A percentile compares a stretch with the other conserved stretches of the same genome.
These are phyloP conservation scores for Mus caroli DNA, from an alignment of 2,797 vertebrate genomes.

Conservation along the genomic window DNA sequence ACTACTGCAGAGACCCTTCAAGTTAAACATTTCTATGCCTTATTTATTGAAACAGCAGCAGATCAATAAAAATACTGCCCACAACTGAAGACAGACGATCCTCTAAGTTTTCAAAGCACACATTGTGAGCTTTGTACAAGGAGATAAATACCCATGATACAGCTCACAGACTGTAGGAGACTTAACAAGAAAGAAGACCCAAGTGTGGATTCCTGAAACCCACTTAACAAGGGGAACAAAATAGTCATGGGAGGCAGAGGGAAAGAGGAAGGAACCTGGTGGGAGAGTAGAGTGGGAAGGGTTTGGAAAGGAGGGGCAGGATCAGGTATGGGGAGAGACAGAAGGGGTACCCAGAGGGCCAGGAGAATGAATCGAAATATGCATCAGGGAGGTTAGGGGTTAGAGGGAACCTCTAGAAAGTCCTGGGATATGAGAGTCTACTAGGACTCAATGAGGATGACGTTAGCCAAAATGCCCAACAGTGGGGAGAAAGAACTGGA, in stretches of 20 bases:
- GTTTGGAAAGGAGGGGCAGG: not conserved
- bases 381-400: too few relatives aligned
- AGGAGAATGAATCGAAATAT: not conserved
- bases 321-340: not conserved
- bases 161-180: not conserved
- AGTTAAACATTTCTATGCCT: not conserved
- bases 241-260: not conserved
- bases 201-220: not conserved
- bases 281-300: not conserved
- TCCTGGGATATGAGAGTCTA: not conserved
- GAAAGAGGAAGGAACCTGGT: not conserved
- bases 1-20: not conserved
- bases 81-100: not conserved
- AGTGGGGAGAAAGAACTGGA: not conserved
- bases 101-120: not conserved
- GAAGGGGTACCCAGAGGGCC: not conserved
- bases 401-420: too few relatives aligned
- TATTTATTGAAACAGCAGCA: not conserved
- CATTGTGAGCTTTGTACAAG: not conserved
- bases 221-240: not conserved
- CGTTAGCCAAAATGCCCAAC: not conserved
- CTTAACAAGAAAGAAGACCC: not conserved
- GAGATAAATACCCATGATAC: not conserved
- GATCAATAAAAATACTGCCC: conserved; percentile 18
- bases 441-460: not conserved